These are phyloP conservation scores for Clamator glandarius DNA, from an alignment of 2,797 vertebrate genomes.

Conservation along the genomic window DNA sequence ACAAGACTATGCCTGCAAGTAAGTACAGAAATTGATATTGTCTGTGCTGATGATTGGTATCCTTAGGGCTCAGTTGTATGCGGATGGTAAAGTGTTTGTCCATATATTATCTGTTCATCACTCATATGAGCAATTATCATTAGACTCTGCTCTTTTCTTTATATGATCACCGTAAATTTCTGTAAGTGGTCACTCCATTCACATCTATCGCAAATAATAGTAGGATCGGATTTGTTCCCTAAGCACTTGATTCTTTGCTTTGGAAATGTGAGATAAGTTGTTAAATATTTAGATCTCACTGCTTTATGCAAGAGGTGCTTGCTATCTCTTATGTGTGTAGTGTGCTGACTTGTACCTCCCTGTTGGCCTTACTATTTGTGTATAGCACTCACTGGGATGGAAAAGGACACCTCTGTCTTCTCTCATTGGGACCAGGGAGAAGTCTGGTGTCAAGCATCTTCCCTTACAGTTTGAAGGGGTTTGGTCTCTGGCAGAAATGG, in stretches of 20 bases:
- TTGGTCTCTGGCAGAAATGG: neutral
- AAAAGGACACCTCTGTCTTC: neutral
- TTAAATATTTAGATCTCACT: neutral
- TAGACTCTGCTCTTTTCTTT: neutral
- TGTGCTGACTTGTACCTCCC: neutral
- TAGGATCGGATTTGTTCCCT: neutral
- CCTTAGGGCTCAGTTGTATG: neutral
- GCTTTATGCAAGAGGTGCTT: neutral
- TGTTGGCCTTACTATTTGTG: neutral
- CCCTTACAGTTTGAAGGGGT: neutral
- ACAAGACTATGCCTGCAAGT: constrained; percentile 91
- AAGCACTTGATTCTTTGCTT: neutral
- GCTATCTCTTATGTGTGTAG: neutral
- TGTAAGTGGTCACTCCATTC: neutral
- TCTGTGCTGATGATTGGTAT: neutral
- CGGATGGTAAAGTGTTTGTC: neutral
- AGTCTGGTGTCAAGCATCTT: neutral
- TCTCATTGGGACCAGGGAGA: neutral
- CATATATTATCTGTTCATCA: neutral
- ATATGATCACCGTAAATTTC: neutral
- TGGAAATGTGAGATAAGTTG: neutral
- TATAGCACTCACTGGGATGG: neutral
- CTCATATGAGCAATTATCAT: neutral
- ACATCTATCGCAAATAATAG: neutral
- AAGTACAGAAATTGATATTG: constrained; percentile 66